Percentiles rank a stretch among this genome's conserved stretches.
These are phyloP conservation scores for Agonopterix arenella DNA, from an alignment of 2,888 invertebrate species.

Conservation along the genomic window DNA sequence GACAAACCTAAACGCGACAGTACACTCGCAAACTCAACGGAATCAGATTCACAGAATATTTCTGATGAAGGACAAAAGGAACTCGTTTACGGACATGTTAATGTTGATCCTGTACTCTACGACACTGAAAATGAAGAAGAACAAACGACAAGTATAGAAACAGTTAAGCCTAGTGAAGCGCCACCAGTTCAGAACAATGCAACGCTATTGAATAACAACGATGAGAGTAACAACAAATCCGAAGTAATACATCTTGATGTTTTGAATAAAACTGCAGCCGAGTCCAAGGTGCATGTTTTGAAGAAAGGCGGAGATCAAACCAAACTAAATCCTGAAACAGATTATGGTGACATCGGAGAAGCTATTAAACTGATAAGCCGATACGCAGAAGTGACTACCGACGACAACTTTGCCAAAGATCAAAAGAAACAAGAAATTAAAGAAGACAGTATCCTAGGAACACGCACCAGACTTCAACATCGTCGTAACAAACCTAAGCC, in stretches of 20 bases:
- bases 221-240: conserved; percentile 10
- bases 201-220: conserved; percentile 16
- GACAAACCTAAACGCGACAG: conserved; percentile 71
- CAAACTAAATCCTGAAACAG: conserved; percentile 66
- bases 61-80: conserved; percentile 64
- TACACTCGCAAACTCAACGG: conserved; percentile 39
- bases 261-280: conserved; percentile 16
- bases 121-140: conserved; percentile 13
- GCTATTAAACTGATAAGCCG: conserved; percentile 69
- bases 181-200: conserved; percentile 18
- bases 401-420: conserved; percentile 64
- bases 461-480: conserved; percentile 64
- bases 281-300: conserved; percentile 25
- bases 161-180: conserved; percentile 15
- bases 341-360: conserved; percentile 68
- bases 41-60: conserved; percentile 28
- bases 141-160: neutral
- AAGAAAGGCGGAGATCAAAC: conserved; percentile 46
- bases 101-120: conserved; percentile 56
- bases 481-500: conserved; percentile 56
- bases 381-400: conserved; percentile 69
- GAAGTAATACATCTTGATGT: conserved; percentile 7
- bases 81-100: conserved; percentile 62
- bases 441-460: conserved; percentile 60
- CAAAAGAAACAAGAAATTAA: conserved; percentile 42